A percentile compares a stretch with the other conserved stretches of the same genome.
Conservation (phyloP, 2,888 invertebrate species). For the Andrena hattorfiana region DNA sequence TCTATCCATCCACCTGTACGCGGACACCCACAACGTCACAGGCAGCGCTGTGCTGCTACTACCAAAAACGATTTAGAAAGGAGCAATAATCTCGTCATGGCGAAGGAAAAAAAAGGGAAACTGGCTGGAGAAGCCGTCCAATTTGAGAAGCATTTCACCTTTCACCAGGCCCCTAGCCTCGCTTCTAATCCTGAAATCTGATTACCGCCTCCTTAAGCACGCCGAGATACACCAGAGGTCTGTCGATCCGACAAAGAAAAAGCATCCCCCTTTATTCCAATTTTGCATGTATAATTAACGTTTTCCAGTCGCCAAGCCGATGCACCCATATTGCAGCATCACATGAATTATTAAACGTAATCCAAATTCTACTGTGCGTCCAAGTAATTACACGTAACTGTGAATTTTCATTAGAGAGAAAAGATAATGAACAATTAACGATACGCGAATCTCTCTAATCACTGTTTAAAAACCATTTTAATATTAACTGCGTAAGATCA, state of each 20-base stretch:
- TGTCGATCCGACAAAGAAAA: constrained; percentile 2
- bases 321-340: constrained; percentile 14
- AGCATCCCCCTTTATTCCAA: background rate
- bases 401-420: background rate
- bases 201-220: constrained; percentile 15
- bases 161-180: background rate
- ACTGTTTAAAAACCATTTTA: background rate
- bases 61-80: constrained; percentile 13
- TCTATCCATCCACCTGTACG: constrained; percentile 3
- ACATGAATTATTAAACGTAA: constrained; percentile 18
- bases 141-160: constrained; percentile 8
- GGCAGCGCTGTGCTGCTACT: background rate
- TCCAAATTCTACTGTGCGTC: constrained; percentile 8
- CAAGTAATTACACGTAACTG: background rate
- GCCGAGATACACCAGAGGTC: background rate
- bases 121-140: constrained; percentile 7
- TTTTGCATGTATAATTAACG: constrained; percentile 25
- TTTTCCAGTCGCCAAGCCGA: background rate
- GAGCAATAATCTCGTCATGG: background rate
- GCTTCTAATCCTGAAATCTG: constrained; percentile 23
- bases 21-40: background rate
- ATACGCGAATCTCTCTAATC: background rate
- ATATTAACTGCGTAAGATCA: too few species aligned
- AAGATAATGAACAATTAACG: background rate
- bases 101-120: background rate